Conservation (phyloP, 2,113 vertebrate species). For the Nettapus auritus region DNA sequence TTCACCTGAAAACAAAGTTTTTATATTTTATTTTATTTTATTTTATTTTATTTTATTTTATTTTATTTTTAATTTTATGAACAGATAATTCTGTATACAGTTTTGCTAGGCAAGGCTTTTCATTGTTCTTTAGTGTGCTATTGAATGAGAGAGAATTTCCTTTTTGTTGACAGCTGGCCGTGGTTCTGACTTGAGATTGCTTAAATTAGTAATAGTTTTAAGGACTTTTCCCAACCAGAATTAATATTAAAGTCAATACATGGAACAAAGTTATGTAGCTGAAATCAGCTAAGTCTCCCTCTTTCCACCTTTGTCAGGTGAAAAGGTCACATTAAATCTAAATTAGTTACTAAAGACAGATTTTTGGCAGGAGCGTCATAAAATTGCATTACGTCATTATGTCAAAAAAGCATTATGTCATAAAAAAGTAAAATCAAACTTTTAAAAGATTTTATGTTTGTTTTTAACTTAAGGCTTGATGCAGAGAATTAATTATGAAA, state of each 20-base stretch:
- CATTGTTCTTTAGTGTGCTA: background rate
- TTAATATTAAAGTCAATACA: background rate
- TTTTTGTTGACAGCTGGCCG: background rate
- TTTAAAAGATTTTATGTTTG: background rate
- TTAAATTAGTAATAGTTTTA: background rate
- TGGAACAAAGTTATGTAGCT: background rate
- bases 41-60: background rate
- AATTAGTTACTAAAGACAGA: background rate
- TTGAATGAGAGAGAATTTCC: background rate
- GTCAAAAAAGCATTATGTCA: too few relatives aligned
- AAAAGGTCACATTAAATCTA: background rate
- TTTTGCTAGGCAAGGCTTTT: background rate
- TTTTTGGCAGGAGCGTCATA: background rate
- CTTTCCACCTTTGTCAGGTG: background rate
- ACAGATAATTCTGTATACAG: background rate
- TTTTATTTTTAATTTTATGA: background rate
- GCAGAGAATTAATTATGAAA: background rate
- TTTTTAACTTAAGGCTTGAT: background rate
- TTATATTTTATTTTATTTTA: background rate
- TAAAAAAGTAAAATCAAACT: background rate
- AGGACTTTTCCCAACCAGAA: background rate
- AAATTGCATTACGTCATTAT: too few relatives aligned
- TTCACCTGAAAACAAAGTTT: background rate
- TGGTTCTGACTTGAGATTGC: background rate
- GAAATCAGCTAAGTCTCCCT: background rate